phyloP scores from a whole-genome alignment of 2,797 vertebrate genomes.

The Epinephelus malabaricus region DNA sequence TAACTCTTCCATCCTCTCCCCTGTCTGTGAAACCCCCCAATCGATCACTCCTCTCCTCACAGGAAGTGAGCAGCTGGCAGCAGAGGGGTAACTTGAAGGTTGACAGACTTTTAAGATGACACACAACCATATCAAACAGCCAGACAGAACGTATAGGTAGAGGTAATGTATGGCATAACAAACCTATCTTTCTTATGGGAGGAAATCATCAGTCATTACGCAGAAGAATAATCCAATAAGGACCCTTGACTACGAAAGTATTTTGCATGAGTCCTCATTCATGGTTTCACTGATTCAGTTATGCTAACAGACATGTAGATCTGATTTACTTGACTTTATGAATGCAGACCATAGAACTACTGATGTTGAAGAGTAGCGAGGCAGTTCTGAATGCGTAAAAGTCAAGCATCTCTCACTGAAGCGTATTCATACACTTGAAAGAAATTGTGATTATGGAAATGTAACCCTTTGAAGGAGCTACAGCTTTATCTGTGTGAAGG shows the following conservation, averaged over 20 bases:
- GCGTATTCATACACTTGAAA: conserved; percentile 12
- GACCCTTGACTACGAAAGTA: conserved; percentile 20
- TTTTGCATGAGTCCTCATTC: conserved; percentile 24
- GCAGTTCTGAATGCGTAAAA: conserved; percentile 5
- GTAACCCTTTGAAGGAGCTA: not conserved
- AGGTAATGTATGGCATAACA: conserved; percentile 28
- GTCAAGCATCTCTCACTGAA: not conserved
- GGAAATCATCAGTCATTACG: conserved; percentile 50
- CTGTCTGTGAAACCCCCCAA: conserved; percentile 28
- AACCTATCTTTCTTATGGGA: conserved; percentile 48
- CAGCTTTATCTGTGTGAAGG: conserved; percentile 14
- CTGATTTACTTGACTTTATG: conserved; percentile 8
- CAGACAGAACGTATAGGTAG: conserved; percentile 12
- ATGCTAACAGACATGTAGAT: conserved; percentile 9
- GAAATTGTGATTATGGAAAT: not conserved
- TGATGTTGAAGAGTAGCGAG: not conserved
- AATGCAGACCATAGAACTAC: conserved; percentile 1
- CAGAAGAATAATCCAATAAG: conserved; percentile 29
- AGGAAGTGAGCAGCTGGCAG: conserved; percentile 64
- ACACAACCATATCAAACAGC: conserved; percentile 45
- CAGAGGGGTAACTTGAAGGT: conserved; percentile 16
- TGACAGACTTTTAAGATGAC: conserved; percentile 36
- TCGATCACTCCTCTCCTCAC: conserved; percentile 51
- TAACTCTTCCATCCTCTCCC: conserved; percentile 49
- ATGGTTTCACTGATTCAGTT: conserved; percentile 22